Conservation (phyloP, 2,888 invertebrate genomes). For the Tethea ocularis region DNA sequence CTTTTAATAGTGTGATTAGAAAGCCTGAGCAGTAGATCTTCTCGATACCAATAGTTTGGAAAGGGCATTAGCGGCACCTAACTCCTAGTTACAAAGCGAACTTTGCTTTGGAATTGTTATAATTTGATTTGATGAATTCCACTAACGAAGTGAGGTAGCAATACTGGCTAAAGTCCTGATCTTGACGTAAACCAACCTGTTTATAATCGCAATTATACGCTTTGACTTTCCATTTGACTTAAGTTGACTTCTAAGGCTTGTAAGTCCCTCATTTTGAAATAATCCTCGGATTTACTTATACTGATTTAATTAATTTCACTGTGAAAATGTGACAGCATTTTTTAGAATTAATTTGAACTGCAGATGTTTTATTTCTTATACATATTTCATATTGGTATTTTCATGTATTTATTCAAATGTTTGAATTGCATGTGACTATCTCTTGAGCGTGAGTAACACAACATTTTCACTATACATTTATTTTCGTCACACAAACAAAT, state of each 20-base stretch:
- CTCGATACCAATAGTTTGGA: not conserved
- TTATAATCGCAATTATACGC: conserved; percentile 41
- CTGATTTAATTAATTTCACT: conserved; percentile 24
- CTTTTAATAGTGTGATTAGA: not conserved
- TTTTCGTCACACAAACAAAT: not conserved
- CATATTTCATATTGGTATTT: not conserved
- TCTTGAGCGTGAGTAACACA: no score
- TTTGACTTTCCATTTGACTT: conserved; percentile 44
- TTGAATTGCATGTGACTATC: not conserved
- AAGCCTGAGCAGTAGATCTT: not conserved
- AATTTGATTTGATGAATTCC: conserved; percentile 13
- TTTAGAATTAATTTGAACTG: not conserved
- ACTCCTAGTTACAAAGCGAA: conserved; percentile 9
- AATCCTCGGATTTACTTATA: conserved; percentile 36
- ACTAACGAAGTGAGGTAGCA: conserved; percentile 18
- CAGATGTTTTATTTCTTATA: not conserved
- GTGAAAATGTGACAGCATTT: not conserved
- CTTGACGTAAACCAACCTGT: conserved; percentile 21
- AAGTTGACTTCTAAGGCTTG: conserved; percentile 40
- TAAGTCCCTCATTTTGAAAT: conserved; percentile 39
- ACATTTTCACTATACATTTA: no score
- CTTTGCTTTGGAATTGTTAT: conserved; percentile 2
- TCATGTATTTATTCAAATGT: not conserved
- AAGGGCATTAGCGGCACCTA: conserved; percentile 8
- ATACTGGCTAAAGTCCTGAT: conserved; percentile 10